Percentiles rank a stretch among this genome's conserved stretches.
Evolutionary conservation across 2,888 invertebrate species (phyloP).

Genomic region (Oegoconia quadripuncta): DNA sequence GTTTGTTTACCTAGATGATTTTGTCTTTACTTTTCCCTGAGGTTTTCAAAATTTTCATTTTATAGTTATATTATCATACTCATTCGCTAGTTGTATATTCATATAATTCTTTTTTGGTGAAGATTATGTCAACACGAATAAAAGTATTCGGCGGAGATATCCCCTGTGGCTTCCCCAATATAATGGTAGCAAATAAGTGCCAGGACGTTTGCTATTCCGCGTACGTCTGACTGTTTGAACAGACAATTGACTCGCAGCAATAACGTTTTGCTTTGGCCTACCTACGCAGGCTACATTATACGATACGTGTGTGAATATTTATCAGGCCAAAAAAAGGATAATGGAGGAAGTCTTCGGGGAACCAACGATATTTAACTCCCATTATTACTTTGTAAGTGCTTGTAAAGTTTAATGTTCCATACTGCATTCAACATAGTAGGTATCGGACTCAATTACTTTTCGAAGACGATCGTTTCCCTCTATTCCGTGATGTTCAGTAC

Average conservation of each 20-base stretch:
- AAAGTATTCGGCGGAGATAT: conserved; percentile 20
- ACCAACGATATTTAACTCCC: too few species aligned
- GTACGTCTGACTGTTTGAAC: conserved; percentile 46
- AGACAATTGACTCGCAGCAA: conserved; percentile 50
- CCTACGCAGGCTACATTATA: not conserved
- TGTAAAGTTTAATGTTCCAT: too few species aligned
- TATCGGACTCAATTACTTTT: too few species aligned
- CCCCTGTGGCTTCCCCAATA: conserved; percentile 28
- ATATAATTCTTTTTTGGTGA: conserved; percentile 13
- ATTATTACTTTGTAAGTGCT: too few species aligned
- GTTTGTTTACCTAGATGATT: too few species aligned
- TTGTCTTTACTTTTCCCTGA: too few species aligned
- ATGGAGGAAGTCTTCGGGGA: too few species aligned
- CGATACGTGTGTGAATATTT: not conserved
- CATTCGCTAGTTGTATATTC: conserved; percentile 15
- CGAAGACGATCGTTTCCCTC: too few species aligned
- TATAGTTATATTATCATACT: conserved; percentile 14
- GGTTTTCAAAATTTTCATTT: too few species aligned
- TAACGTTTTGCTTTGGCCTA: conserved; percentile 40
- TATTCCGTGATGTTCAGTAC: too few species aligned
- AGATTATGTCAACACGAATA: conserved; percentile 9
- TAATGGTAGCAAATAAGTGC: conserved; percentile 37
- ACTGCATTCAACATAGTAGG: too few species aligned
- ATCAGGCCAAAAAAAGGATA: not conserved
- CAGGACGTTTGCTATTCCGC: conserved; percentile 48